Percentiles rank a stretch among this genome's conserved stretches.
Conservation (phyloP, 2,113 vertebrate genomes). For the Scophthalmus maximus region DNA sequence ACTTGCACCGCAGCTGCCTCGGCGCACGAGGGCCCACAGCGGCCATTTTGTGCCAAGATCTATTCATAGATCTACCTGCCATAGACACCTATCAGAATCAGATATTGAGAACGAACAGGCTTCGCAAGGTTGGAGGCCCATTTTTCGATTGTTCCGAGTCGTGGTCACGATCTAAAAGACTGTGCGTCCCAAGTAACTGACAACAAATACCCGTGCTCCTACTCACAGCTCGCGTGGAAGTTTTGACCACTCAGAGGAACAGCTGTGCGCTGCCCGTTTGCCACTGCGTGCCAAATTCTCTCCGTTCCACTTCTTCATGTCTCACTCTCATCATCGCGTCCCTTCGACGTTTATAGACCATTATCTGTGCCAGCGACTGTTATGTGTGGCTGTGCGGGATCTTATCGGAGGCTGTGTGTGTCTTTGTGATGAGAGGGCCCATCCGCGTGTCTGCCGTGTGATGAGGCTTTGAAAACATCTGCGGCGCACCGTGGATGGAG, state of each 20-base stretch:
- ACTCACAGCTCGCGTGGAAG: too few species aligned
- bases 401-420: conserved; percentile 14
- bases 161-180: too few species aligned
- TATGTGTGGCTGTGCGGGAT: conserved; percentile 23
- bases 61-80: conserved; percentile 53
- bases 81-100: too few species aligned
- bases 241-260: background rate
- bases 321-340: conserved; percentile 25
- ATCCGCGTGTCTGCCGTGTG: conserved; percentile 42
- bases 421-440: conserved; percentile 44
- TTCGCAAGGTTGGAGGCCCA: too few species aligned
- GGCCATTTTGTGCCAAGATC: conserved; percentile 63
- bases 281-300: conserved; percentile 25
- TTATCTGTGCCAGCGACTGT: conserved; percentile 33
- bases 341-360: conserved; percentile 47
- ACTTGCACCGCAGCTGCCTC: conserved; percentile 50
- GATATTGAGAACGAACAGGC: too few species aligned
- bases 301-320: conserved; percentile 6
- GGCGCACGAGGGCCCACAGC: conserved; percentile 36
- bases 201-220: too few species aligned
- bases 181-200: background rate
- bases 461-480: conserved; percentile 57
- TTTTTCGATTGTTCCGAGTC: too few species aligned
- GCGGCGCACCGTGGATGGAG: conserved; percentile 17
- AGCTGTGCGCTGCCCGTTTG: conserved; percentile 5